Percentiles rank a stretch among this genome's conserved stretches.
These are phyloP conservation scores for Micromussa lordhowensis DNA, from an alignment of 92 coral and sea anemone genomes.

Conservation along the genomic window DNA sequence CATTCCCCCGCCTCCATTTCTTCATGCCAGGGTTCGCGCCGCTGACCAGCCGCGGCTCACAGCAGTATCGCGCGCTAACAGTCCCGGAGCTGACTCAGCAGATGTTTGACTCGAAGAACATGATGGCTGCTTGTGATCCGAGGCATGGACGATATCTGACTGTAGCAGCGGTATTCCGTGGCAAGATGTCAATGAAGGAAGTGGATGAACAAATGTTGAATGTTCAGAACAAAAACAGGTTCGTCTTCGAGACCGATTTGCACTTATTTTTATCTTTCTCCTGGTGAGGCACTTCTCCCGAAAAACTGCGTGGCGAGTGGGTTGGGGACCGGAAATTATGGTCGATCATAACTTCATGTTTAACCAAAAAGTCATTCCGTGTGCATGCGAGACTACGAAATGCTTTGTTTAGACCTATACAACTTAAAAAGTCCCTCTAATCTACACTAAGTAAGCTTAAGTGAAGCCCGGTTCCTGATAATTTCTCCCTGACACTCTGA, in stretches of 20 bases:
- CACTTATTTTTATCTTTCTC: not conserved
- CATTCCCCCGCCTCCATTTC: conserved; percentile 95
- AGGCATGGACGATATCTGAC: conserved; percentile 95
- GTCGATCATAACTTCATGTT: too few relatives aligned
- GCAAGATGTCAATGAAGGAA: conserved; percentile 97
- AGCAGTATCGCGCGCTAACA: conserved; percentile 86
- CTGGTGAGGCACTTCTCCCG: not conserved
- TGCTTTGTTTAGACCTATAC: too few relatives aligned
- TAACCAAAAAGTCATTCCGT: too few relatives aligned
- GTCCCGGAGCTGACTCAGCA: conserved; percentile 91
- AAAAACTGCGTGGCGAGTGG: not conserved
- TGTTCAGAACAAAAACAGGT: conserved; percentile 80
- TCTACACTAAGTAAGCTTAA: too few relatives aligned
- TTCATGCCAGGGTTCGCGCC: conserved; percentile 98
- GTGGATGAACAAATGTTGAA: conserved; percentile 97
- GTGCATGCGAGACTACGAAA: too few relatives aligned
- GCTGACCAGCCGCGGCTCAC: conserved; percentile 95
- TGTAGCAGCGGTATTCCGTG: conserved; percentile 93
- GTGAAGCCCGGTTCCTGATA: too few relatives aligned
- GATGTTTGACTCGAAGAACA: conserved; percentile 89
- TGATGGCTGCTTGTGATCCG: conserved; percentile 97
- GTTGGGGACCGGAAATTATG: too few relatives aligned
- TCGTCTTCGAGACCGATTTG: not conserved
- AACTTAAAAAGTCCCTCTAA: too few relatives aligned
- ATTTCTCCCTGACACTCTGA: too few relatives aligned